Base-by-base conservation (phyloP, 2,113 vertebrate species). In the Cyprinodon tularosa region DNA sequence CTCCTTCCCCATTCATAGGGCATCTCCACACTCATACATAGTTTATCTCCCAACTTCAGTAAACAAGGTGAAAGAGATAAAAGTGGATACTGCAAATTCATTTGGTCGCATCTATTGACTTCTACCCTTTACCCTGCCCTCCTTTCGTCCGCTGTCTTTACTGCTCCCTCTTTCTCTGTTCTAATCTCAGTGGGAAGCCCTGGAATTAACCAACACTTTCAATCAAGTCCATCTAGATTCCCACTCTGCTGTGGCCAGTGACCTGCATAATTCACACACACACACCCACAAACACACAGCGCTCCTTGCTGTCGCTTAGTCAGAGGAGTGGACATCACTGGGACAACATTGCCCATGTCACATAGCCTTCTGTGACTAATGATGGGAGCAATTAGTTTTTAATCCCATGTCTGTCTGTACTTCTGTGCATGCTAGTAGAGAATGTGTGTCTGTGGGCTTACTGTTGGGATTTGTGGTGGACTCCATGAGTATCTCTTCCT, bases 161-260 rank as follows among this genome's bases (percentile, higher is more conserved):
- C 60, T 67, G 66, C 38, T 70, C 74, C 65, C 36, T 45, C 71
- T 72, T 73, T 75, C 74, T 81, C 60, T 22, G 63, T 65, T 64
- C 83, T 88, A 84, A 86, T 90, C 86, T 86, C 72, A 84, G 84
- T 91, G 90, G 88, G 89, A 90, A 86, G 82, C 84, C 66, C 80
- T 85, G 86, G 88, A 93, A 87, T 92, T 86, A 92, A 85, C 82
- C 73, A 74, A 76, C 86, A 80, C 83, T 90, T 91, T 88, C 90
- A 92, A 91, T 93, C 91, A 91, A 93, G 84, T 84, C 81, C 88
- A 77, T 73, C 82, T 81, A 86, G 88, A 90, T 83, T 89, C 83
- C 67, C 74, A 83, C 84, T 90, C 69, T 61, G 84, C 75, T 84
- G 66, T 77, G 77, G 74, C 81, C 82, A 81, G 71, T 91, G 92